A percentile compares a stretch with the other conserved stretches of the same genome.
These are phyloP conservation scores for Tarsius wallacei DNA, from an alignment of 2,797 vertebrate genomes.

Conservation along the genomic window DNA sequence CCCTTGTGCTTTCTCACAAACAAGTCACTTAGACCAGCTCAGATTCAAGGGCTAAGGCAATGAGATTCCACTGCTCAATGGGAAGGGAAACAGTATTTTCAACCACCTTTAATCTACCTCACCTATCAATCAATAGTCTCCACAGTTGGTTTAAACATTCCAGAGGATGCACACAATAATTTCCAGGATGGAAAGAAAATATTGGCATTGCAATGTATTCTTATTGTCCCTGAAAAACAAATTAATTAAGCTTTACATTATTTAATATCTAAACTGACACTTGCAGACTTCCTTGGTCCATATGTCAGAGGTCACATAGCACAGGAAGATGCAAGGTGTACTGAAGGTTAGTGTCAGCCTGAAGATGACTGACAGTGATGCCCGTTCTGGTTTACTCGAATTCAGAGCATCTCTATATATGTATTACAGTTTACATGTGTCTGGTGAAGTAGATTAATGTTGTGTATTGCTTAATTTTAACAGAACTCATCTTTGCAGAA, in stretches of 20 bases:
- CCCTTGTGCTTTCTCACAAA: neutral
- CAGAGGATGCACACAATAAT: neutral
- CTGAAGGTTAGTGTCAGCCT: neutral
- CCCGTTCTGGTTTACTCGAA: neutral
- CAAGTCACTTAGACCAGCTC: neutral
- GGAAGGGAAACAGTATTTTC: neutral
- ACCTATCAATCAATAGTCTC: neutral
- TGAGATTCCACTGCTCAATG: neutral
- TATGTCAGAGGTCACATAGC: neutral
- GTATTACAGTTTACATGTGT: neutral
- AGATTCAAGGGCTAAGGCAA: neutral
- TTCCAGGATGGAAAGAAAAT: neutral
- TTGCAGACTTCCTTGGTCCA: neutral
- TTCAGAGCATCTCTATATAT: neutral
- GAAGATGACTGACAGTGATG: neutral
- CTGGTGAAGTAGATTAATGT: neutral
- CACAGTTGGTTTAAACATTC: neutral
- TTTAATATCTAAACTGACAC: neutral
- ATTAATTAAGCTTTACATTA: neutral
- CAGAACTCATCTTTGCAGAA: constrained; percentile 13
- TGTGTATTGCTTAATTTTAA: constrained; percentile 41
- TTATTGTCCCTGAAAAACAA: constrained; percentile 2
- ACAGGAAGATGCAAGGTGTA: neutral
- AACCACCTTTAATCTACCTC: neutral
- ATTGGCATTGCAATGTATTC: neutral